A percentile compares a stretch with the other conserved stretches of the same genome.
phyloP scores from a whole-genome alignment of 64 coral and sea anemone genomes.

The Montipora cactus region DNA sequence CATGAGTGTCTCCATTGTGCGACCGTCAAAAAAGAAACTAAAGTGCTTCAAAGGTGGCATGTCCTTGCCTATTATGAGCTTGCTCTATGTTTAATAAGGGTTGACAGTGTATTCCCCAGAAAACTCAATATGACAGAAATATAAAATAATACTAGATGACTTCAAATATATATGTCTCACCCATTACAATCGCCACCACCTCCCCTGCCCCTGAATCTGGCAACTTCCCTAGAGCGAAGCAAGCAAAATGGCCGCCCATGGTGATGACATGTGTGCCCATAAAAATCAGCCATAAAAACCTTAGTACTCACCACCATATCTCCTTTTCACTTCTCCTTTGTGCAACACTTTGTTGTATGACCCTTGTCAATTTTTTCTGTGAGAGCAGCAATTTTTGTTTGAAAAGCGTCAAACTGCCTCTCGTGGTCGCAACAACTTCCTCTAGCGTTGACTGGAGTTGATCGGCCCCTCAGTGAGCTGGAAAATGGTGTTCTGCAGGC shows the following conservation, averaged over 20 bases:
- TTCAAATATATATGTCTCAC: no score
- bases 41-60: no score
- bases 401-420: neutral
- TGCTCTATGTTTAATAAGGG: no score
- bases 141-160: no score
- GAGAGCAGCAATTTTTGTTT: neutral
- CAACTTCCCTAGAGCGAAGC: neutral
- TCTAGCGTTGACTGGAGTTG: conserved; percentile 20
- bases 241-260: no score
- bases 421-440: neutral
- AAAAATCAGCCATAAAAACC: neutral
- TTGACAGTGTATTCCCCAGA: no score
- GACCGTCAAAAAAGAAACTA: no score
- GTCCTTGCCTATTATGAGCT: no score
- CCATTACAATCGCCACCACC: no score
- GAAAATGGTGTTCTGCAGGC: neutral
- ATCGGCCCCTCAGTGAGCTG: neutral
- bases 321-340: conserved; percentile 11
- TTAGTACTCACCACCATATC: conserved; percentile 1
- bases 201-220: no score
- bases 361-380: neutral
- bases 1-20: no score
- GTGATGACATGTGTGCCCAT: neutral
- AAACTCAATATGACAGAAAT: no score
- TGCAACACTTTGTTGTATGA: neutral